A percentile compares a stretch with the other conserved stretches of the same genome.
Evolutionary conservation across 2,888 invertebrate genomes (phyloP).

Genomic region (Synanthedon andrenaeformis): DNA sequence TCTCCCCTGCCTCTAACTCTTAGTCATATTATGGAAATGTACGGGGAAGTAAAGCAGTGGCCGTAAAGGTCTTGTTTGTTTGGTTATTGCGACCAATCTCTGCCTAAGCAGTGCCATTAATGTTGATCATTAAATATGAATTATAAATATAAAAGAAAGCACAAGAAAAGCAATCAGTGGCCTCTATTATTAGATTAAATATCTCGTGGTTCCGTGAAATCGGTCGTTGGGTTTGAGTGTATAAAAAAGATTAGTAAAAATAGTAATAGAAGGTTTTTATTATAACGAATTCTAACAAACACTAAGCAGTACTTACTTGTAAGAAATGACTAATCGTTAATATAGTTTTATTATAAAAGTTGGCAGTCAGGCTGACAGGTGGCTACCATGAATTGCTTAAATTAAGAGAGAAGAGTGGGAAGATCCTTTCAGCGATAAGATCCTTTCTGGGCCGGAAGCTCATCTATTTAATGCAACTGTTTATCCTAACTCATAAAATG

Average conservation of each 20-base stretch:
- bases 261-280: no score
- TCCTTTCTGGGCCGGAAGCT: not conserved
- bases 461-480: no score
- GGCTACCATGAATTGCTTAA: not conserved
- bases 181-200: slow-evolving; percentile 61
- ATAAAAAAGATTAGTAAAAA: not conserved
- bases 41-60: slow-evolving; percentile 14
- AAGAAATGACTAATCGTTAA: no score
- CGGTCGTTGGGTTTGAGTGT: not conserved
- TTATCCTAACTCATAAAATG: no score
- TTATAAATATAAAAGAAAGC: slow-evolving; percentile 68
- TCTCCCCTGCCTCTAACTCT: slow-evolving; percentile 5
- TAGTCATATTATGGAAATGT: slow-evolving; percentile 1
- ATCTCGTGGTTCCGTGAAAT: slow-evolving; percentile 34
- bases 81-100: slow-evolving; percentile 29
- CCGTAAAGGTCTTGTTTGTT: slow-evolving; percentile 20
- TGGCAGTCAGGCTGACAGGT: no score
- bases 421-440: no score
- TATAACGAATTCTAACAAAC: no score
- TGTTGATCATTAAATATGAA: slow-evolving; percentile 69
- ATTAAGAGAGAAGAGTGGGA: no score
- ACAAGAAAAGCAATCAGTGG: slow-evolving; percentile 60
- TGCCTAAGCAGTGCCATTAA: slow-evolving; percentile 60
- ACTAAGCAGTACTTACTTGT: no score
- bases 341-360: no score